Base-by-base conservation (phyloP, 2,797 vertebrate genomes). In the Enteromius anoplus region DNA sequence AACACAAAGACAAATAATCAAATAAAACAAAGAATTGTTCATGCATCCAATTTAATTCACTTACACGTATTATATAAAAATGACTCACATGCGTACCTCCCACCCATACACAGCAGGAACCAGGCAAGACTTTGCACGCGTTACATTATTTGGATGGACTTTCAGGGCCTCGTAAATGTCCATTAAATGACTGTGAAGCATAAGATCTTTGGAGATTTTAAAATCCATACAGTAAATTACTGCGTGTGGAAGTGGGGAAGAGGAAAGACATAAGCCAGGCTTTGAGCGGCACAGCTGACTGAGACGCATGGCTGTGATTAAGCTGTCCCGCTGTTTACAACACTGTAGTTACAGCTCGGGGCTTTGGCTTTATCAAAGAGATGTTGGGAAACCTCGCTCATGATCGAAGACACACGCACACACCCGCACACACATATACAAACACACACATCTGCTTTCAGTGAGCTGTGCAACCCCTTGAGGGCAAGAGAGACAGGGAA, bases 381-480 rank as follows among this genome's bases (percentile, higher is more conserved):
- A 82, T 75, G 80, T 65, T 82, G 58, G 72, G 37, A 76, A 82
- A 82, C 81, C 81, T 76, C 23, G 71, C 49, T 76, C 81, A 82
- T 82, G 72, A 82, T 75, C 75, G 40, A 62, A 78, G 55, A 81
- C 72, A 85, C 83, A 83, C 77, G 69, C 81, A 81, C 72, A 80
- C 29, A 78, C 70, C 26, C 26, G 70, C 78, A 55, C 60, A 81
- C 60, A 71, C 75, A 82, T 32, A 81, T 65, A 79, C 60, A 69
- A 72, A 84, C 78, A 85, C 78, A 79, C 81, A 82, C 58, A 71
- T 79, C 89, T 91, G 92, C 90, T 91, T 92, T 64, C 92, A 92
- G 92, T 92, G 94, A 90, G 93, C 94, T 92, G 93, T 90, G 92
- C 94, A 93, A 90, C 86, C 92, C 91, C 88, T 88, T 90, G 89